These are phyloP conservation scores for Ivindomyrus marchei DNA, from an alignment of 2,113 vertebrate genomes.

Conservation along the genomic window DNA sequence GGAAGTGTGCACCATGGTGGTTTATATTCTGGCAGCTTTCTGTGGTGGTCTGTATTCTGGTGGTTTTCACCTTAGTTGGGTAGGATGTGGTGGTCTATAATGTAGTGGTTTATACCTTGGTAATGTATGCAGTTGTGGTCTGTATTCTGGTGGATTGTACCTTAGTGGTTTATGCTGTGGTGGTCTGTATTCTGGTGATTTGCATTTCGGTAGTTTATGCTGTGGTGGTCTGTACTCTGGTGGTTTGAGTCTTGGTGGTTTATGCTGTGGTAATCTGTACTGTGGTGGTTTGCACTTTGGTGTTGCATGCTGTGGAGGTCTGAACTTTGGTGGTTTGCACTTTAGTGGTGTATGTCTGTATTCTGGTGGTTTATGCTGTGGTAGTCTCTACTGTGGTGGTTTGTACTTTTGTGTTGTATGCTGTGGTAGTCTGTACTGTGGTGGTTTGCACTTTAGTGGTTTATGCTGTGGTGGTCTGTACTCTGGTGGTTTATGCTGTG, in stretches of 20 bases:
- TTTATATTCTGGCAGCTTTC: not conserved
- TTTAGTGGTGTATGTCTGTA: not conserved
- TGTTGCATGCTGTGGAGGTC: not conserved
- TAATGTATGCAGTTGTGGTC: not conserved
- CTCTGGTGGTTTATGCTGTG: too few relatives aligned
- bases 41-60: not conserved
- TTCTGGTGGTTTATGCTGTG: not conserved
- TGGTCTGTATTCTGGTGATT: not conserved
- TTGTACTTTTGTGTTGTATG: not conserved
- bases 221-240: not conserved
- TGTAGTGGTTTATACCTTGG: not conserved
- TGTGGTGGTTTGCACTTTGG: not conserved
- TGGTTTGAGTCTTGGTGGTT: not conserved
- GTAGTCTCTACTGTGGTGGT: not conserved
- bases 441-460: not conserved
- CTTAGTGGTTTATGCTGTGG: not conserved
- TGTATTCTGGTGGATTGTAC: not conserved
- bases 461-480: not conserved
- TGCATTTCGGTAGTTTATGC: not conserved
- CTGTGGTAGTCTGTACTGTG: not conserved
- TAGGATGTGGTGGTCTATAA: not conserved
- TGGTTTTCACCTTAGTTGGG: not conserved
- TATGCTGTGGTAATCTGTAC: not conserved
- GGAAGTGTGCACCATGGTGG: not conserved
- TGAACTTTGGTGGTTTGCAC: not conserved